Conservation (phyloP, 2,113 vertebrate genomes). For the Sylvilagus bachmani region DNA sequence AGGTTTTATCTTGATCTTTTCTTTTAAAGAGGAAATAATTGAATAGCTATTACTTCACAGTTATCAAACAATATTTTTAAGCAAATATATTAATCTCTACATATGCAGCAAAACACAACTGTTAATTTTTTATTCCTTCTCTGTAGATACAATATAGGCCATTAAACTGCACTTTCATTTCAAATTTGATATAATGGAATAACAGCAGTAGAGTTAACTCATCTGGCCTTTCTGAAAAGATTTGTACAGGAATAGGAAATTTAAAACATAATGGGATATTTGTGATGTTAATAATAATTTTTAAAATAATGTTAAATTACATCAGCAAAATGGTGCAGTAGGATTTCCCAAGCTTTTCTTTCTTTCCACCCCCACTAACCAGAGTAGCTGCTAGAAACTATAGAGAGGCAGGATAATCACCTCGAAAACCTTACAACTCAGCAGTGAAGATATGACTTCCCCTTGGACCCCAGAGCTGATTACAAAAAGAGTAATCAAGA, state of each 20-base stretch:
- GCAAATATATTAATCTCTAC: background rate
- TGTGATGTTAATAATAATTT: background rate
- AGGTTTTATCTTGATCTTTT: background rate
- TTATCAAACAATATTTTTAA: constrained; percentile 26
- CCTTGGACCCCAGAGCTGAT: no score
- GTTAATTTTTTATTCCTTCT: background rate
- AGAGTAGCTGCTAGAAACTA: no score
- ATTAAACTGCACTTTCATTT: background rate
- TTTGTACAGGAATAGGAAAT: constrained; percentile 1
- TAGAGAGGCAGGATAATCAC: no score
- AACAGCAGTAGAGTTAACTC: background rate
- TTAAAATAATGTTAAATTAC: background rate
- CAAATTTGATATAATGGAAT: background rate
- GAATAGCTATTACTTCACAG: background rate
- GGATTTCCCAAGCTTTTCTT: no score
- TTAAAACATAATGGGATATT: background rate
- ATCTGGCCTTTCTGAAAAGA: background rate
- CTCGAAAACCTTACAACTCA: no score
- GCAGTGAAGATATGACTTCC: no score
- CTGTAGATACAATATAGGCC: background rate
- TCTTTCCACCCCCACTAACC: no score
- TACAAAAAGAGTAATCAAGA: no score
- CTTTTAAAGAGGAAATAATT: background rate
- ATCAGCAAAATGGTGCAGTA: background rate
- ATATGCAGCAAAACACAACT: background rate